Conservation (phyloP, 2,113 vertebrate genomes). For the Carollia perspicillata region DNA sequence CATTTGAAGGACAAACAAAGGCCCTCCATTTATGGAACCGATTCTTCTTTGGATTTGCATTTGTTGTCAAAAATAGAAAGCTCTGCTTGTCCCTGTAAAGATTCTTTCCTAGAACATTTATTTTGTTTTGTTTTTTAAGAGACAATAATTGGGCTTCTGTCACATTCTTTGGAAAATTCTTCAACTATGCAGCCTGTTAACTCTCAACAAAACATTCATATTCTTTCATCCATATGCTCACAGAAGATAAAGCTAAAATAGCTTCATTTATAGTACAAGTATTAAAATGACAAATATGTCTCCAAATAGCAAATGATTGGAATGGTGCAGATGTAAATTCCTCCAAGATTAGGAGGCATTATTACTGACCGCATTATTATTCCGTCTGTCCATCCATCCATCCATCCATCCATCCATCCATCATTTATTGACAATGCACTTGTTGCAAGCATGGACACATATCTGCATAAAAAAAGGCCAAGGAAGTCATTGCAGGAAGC, state of each 20-base stretch:
- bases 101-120: conserved; percentile 68
- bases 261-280: conserved; percentile 51
- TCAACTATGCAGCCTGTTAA: conserved; percentile 51
- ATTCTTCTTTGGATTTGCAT: background rate
- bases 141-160: conserved; percentile 66
- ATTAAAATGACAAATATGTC: conserved; percentile 52
- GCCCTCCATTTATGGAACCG: background rate
- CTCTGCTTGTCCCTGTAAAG: conserved; percentile 38
- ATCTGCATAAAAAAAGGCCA: background rate
- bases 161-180: conserved; percentile 64
- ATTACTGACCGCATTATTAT: conserved; percentile 42
- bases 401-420: background rate
- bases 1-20: background rate
- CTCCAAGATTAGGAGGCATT: conserved; percentile 4
- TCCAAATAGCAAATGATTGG: conserved; percentile 33
- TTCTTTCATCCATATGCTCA: conserved; percentile 62
- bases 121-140: conserved; percentile 66
- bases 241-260: conserved; percentile 63
- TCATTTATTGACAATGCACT: background rate
- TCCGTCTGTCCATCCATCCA: background rate
- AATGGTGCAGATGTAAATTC: conserved; percentile 28
- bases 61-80: conserved; percentile 50
- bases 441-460: background rate
- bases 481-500: background rate
- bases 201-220: conserved; percentile 41